Evolutionary conservation across 2,888 invertebrate genomes (phyloP).

Genomic region (Dexiosoma caninum): DNA sequence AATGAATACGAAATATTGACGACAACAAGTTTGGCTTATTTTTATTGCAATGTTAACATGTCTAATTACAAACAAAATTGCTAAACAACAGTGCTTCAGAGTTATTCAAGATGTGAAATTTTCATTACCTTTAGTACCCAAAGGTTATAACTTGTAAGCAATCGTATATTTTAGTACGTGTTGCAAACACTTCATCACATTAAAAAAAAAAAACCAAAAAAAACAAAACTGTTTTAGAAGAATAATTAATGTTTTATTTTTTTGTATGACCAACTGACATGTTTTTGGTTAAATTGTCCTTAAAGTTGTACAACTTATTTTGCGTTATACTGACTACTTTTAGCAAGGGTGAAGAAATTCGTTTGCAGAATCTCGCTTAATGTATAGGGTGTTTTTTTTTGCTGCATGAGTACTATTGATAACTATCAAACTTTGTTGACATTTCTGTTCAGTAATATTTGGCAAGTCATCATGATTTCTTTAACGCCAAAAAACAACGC

Average conservation of each 20-base stretch:
- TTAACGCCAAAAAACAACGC: no score
- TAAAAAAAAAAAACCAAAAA: neutral
- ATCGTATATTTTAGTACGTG: neutral
- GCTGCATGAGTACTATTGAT: no score
- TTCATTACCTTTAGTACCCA: slow-evolving; percentile 1
- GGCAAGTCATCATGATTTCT: no score
- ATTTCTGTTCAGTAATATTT: no score
- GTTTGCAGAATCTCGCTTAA: no score
- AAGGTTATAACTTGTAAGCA: slow-evolving; percentile 35
- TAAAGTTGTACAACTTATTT: no score
- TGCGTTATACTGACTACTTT: no score
- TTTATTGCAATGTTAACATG: slow-evolving; percentile 25
- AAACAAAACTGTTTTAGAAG: no score
- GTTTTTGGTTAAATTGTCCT: neutral
- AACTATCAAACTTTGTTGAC: no score
- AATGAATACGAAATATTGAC: neutral
- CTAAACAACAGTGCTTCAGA: slow-evolving; percentile 12
- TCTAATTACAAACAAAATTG: slow-evolving; percentile 35
- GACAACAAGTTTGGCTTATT: neutral
- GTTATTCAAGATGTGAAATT: slow-evolving; percentile 60
- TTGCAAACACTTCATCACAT: slow-evolving; percentile 28
- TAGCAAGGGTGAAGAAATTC: no score
- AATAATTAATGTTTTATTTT: slow-evolving; percentile 55
- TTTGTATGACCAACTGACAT: neutral
- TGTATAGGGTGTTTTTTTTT: no score